Evolutionary conservation across 2,888 invertebrate species (phyloP).

Genomic region (Keiferia lycopersicella): DNA sequence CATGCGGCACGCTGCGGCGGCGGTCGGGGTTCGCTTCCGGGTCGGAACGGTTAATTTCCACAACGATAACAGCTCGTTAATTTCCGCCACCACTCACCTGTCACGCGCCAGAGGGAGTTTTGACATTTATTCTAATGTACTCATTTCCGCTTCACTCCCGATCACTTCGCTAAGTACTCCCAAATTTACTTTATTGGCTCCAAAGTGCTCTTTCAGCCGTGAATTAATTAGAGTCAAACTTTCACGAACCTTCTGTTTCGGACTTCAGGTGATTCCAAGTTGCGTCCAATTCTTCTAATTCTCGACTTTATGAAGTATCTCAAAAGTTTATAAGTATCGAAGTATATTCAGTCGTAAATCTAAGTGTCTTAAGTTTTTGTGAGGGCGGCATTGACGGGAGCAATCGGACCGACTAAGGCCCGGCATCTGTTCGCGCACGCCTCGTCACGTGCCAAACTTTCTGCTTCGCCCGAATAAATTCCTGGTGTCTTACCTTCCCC

Average conservation of each 20-base stretch:
- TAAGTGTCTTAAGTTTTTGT: constrained; percentile 11
- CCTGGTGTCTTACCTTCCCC: constrained; percentile 17
- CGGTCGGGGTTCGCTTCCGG: constrained; percentile 21
- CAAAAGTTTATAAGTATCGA: constrained; percentile 14
- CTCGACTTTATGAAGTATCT: constrained; percentile 1
- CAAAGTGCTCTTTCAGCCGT: constrained; percentile 2
- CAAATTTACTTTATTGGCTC: constrained; percentile 14
- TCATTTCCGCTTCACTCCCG: constrained; percentile 24
- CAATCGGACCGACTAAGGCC: constrained; percentile 16
- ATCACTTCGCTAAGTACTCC: constrained; percentile 16
- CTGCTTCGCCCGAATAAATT: constrained; percentile 21
- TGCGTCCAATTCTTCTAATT: constrained; percentile 4
- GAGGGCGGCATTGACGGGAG: constrained; percentile 11
- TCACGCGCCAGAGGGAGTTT: constrained; percentile 22
- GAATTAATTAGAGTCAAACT: neutral
- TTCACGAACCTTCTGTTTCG: neutral
- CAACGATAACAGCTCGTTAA: constrained; percentile 25
- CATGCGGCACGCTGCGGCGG: constrained; percentile 1
- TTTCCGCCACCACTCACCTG: constrained; percentile 27
- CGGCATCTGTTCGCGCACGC: constrained; percentile 23
- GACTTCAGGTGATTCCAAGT: constrained; percentile 14
- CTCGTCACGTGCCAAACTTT: constrained; percentile 20
- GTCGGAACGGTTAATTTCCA: constrained; percentile 25
- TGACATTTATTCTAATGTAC: constrained; percentile 24
- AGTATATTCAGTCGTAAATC: constrained; percentile 13